Evolutionary conservation across 1,140 invertebrate genomes (phyloP).

Genomic region (Drosophila pseudoobscura): DNA sequence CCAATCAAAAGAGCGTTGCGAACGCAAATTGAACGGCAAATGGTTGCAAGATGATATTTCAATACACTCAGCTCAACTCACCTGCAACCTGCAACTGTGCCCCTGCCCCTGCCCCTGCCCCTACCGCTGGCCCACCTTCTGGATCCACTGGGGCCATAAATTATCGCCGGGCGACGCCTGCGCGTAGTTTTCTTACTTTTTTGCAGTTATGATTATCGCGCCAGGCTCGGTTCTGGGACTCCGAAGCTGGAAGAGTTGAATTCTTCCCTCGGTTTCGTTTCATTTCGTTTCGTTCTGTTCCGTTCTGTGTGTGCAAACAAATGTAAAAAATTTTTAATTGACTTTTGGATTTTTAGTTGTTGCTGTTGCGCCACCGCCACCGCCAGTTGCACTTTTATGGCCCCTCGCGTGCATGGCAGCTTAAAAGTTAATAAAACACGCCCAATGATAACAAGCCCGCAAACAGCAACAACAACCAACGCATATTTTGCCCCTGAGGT

Average conservation of each 20-base stretch:
- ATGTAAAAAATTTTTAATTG: slow-evolving; percentile 82
- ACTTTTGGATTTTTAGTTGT: slow-evolving; percentile 68
- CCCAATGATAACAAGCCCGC: slow-evolving; percentile 79
- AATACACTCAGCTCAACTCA: slow-evolving; percentile 55
- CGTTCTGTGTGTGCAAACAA: slow-evolving; percentile 70
- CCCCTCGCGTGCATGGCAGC: slow-evolving; percentile 76
- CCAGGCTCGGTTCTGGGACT: slow-evolving; percentile 28
- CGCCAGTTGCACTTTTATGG: slow-evolving; percentile 80
- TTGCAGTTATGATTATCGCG: slow-evolving; percentile 82
- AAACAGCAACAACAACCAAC: slow-evolving; percentile 37
- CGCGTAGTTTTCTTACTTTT: slow-evolving; percentile 80
- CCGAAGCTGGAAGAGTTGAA: no score
- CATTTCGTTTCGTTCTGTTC: slow-evolving; percentile 8
- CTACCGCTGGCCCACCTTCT: background rate
- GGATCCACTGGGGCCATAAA: slow-evolving; percentile 61
- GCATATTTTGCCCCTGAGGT: slow-evolving; percentile 77
- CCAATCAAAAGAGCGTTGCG: slow-evolving; percentile 81
- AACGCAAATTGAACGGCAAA: slow-evolving; percentile 82
- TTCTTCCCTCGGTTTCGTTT: slow-evolving; percentile 2
- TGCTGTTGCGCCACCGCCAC: slow-evolving; percentile 47
- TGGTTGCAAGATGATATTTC: slow-evolving; percentile 79
- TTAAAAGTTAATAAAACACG: slow-evolving; percentile 82
- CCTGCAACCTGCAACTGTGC: slow-evolving; percentile 16
- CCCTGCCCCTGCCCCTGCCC: background rate
- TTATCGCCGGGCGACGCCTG: slow-evolving; percentile 75